Percentiles rank a stretch among this genome's conserved stretches.
Evolutionary conservation across 2,797 vertebrate species (phyloP).

Genomic region (Ctenopoma multispine): DNA sequence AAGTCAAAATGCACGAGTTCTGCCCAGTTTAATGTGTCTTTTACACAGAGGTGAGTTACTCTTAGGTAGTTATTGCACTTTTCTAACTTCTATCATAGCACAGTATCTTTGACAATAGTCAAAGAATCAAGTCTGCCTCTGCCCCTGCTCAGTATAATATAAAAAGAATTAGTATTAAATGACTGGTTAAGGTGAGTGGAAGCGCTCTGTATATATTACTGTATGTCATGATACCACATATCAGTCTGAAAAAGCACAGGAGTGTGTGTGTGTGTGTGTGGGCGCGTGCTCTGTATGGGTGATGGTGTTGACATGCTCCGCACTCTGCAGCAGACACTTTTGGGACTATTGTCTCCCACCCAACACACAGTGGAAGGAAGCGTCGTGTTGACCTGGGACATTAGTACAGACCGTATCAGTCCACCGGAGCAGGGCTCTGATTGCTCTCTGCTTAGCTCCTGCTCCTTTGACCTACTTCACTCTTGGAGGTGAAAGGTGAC

Average conservation of each 20-base stretch:
- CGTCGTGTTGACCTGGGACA: slow-evolving; percentile 63
- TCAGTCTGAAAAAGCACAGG: slow-evolving; percentile 9
- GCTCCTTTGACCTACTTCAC: slow-evolving; percentile 36
- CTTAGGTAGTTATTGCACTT: no score
- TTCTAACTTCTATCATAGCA: no score
- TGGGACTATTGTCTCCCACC: slow-evolving; percentile 62
- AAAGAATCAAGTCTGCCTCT: no score
- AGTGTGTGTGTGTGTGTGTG: slow-evolving; percentile 18
- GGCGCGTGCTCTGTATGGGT: slow-evolving; percentile 27
- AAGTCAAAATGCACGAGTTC: no score
- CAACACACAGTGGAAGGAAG: slow-evolving; percentile 64
- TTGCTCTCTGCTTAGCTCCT: slow-evolving; percentile 58
- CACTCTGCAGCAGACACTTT: slow-evolving; percentile 32
- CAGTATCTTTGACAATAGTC: no score
- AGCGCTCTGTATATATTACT: background rate
- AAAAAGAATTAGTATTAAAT: no score
- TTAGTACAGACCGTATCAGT: slow-evolving; percentile 61
- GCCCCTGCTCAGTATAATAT: no score
- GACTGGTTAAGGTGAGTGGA: no score
- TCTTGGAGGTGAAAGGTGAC: slow-evolving; percentile 62
- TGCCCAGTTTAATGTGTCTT: no score
- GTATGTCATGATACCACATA: background rate
- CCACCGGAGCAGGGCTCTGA: slow-evolving; percentile 51
- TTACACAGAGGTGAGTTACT: no score
- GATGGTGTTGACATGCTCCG: slow-evolving; percentile 53